Base-by-base conservation (phyloP, 2,888 invertebrate genomes). In the Pinctada fucata region DNA sequence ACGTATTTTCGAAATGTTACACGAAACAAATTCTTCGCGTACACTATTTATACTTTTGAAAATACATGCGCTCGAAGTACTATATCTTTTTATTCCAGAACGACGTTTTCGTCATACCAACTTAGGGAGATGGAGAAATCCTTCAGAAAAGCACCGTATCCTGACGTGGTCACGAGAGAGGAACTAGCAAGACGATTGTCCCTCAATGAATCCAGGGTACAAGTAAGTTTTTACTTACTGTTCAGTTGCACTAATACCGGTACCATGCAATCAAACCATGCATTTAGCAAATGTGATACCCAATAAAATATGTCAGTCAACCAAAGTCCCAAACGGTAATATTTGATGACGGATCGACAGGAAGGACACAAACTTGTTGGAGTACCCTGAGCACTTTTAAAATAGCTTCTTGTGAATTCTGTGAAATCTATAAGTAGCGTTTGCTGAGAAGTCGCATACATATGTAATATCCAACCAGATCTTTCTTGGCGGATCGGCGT, bases 71-170 rank as follows among this genome's bases (percentile, higher is more conserved):
- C 31, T 31, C 31, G 31, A 31, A 31, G 31, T 31, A 31, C 31
- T 31, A 31, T 31, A 31, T 13, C 58, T 10, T 58, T 10, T 10
- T 58, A 58, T 82, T 81, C n/a, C 94, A 98, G 98, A 93, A 98
- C 98, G 2, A 98, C 98, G 4, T 98, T 98, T 91, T 98, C 98
- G 3, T 97, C 97, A 0, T 97, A 97, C 91, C 98, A 98, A 92
- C 93, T 98, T 82, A 97, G 98, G 91, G 97, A 98, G 90, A 93
- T 98, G 89, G 98, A 98, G 91, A 94, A 97, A 69, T 98, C 98
- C 0, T 98, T 98, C 91, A 97, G 98, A 91, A 94, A 97, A 58
- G 98, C 98, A 0, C 98, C 98, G 0, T 98, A 98, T 91, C 98
- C 98, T 0, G 98, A 98, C 92, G 97, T 98, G 0, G 98, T 98